Evolutionary conservation across 2,797 vertebrate genomes (phyloP), one percentile per base, ranked within the genome.

Genomic region (Gymnoscopelus microlampas): DNA sequence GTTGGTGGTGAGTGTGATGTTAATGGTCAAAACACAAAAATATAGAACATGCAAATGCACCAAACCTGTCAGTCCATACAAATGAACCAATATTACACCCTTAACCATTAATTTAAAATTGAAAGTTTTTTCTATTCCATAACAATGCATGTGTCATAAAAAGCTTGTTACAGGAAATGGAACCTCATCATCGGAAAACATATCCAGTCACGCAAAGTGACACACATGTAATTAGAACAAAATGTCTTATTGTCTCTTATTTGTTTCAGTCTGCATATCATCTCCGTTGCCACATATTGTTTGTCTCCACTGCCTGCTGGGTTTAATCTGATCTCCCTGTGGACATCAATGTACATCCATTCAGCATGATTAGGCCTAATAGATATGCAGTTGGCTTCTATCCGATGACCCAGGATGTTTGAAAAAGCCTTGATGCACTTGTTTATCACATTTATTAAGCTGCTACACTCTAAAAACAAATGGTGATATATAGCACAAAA

Each of bases 361-460:
- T 85, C 75, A 59, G 7, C 0, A 32, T 85, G 72, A 90, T 90
- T 87, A 84, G 66, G 67, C 39, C 29, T 87, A 85, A 88, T 85
- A 82, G 66, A 86, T 80, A 76, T 73, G 80, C 84, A 70, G 78
- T 75, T 75, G 63, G 67, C 11, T 73, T 77, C 70, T 63, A 72
- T 78, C 78, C 79, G 54, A 75, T 79, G 74, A 77, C 70, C 63
- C 66, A 62, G 48, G 48, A 68, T 83, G 76, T 82, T 86, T 83
- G 74, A 63, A 78, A 67, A 76, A 80, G 60, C 55, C 68, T 50
- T 14, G 13, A 75, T 70, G 15, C 3, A 0, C 68, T 74, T 14
- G 72, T 64, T 79, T 76, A 77, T 71, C 23, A 84, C 81, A 86
- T 66, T 48, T 63, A 70, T 85, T 76, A 73, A 73, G 61, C 53